Conservation (phyloP, 2,113 vertebrate genomes). For the Craseonycteris thonglongyai region DNA sequence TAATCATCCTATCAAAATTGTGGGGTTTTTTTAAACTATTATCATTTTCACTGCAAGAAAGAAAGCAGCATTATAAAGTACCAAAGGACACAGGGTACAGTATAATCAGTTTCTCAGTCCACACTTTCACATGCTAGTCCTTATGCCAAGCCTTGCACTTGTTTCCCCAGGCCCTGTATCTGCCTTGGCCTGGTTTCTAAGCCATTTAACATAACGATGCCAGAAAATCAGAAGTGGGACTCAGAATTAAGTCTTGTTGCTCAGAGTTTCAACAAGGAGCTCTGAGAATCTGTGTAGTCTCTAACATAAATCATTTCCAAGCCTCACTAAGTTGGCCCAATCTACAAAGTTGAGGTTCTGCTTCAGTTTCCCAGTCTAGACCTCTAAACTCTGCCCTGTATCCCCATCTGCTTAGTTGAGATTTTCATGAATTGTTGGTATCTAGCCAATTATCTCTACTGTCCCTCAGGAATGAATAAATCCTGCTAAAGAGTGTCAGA, state of each 20-base stretch:
- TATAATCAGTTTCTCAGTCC: neutral
- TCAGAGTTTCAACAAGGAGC: neutral
- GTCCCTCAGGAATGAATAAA: neutral
- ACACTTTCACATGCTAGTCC: neutral
- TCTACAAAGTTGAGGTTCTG: neutral
- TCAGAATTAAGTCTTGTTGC: neutral
- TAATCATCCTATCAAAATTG: constrained; percentile 32
- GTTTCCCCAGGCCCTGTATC: accelerated
- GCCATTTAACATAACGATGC: neutral
- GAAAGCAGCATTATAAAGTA: neutral
- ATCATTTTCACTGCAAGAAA: constrained; percentile 27
- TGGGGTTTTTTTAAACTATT: neutral
- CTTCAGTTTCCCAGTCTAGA: neutral
- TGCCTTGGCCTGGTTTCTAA: neutral
- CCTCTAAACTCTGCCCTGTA: neutral
- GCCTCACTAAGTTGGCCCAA: neutral
- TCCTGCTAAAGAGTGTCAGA: neutral
- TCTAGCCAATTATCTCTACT: neutral
- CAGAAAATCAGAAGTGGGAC: neutral
- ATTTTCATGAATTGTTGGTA: neutral
- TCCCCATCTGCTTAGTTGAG: neutral
- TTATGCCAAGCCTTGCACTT: neutral
- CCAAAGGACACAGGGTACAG: neutral
- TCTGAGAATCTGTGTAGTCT: neutral
- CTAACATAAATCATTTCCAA: neutral